These are phyloP conservation scores for Cactoblastis cactorum DNA, from an alignment of 2,888 invertebrate genomes.

Conservation along the genomic window DNA sequence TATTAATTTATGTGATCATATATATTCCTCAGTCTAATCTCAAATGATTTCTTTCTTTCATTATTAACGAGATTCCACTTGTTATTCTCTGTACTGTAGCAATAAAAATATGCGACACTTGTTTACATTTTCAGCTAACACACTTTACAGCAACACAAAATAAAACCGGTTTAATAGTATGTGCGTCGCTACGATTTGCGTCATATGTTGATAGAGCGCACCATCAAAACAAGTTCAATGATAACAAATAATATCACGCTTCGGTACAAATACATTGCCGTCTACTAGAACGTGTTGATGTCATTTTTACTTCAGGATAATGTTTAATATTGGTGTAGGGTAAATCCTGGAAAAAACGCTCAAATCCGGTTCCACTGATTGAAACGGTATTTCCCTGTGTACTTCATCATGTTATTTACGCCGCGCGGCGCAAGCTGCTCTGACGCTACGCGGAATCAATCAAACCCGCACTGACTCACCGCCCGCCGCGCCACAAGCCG, in stretches of 20 bases:
- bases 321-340: neutral
- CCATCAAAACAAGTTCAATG: conserved; percentile 45
- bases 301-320: conserved; percentile 1
- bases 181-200: conserved; percentile 34
- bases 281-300: neutral
- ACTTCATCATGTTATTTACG: conserved; percentile 42
- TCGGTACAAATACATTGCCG: neutral
- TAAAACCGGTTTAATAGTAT: conserved; percentile 16
- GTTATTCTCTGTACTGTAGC: conserved; percentile 4
- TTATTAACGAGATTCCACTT: neutral
- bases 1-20: neutral
- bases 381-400: conserved; percentile 60
- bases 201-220: conserved; percentile 33
- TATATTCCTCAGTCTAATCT: neutral
- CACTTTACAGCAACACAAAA: conserved; percentile 9
- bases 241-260: conserved; percentile 28
- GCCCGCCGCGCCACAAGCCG: conserved; percentile 15
- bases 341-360: conserved; percentile 1
- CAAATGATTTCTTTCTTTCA: neutral
- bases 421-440: conserved; percentile 27
- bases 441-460: conserved; percentile 43
- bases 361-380: conserved; percentile 39
- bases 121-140: conserved; percentile 27
- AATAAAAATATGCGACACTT: conserved; percentile 18
- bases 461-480: conserved; percentile 50